These are phyloP conservation scores for Rhagium mordax DNA, from an alignment of 2,888 invertebrate species.

Conservation along the genomic window DNA sequence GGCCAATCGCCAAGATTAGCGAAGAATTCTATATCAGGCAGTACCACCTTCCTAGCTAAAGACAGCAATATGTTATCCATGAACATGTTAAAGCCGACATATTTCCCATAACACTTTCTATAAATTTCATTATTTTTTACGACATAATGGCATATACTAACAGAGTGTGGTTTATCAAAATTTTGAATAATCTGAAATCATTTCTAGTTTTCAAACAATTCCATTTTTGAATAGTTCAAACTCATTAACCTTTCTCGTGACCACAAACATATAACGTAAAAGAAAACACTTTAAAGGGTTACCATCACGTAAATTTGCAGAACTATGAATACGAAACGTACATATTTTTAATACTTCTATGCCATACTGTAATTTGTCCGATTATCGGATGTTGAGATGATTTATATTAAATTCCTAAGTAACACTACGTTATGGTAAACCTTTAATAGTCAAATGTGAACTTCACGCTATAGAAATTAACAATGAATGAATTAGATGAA, in stretches of 20 bases:
- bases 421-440: no score
- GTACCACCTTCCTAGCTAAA: constrained; percentile 81
- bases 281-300: no score
- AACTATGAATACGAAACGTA: no score
- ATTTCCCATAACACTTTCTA: constrained; percentile 92
- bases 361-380: no score
- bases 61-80: constrained; percentile 90
- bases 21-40: constrained; percentile 93
- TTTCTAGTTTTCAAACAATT: constrained; percentile 14
- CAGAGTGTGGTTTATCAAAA: constrained; percentile 84
- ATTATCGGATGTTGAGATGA: no score
- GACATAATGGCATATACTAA: constrained; percentile 93
- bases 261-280: no score
- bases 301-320: no score
- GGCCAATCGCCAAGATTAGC: constrained; percentile 98
- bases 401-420: no score
- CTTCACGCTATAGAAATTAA: neutral
- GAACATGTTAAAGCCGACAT: constrained; percentile 97
- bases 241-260: no score
- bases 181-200: constrained; percentile 71
- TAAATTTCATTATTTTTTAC: constrained; percentile 87
- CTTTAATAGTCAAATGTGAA: no score
- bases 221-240: constrained; percentile 29
- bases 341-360: no score
- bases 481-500: neutral